phyloP scores from a whole-genome alignment of 2,888 invertebrate genomes.

The Ferdinandea cuprea region DNA sequence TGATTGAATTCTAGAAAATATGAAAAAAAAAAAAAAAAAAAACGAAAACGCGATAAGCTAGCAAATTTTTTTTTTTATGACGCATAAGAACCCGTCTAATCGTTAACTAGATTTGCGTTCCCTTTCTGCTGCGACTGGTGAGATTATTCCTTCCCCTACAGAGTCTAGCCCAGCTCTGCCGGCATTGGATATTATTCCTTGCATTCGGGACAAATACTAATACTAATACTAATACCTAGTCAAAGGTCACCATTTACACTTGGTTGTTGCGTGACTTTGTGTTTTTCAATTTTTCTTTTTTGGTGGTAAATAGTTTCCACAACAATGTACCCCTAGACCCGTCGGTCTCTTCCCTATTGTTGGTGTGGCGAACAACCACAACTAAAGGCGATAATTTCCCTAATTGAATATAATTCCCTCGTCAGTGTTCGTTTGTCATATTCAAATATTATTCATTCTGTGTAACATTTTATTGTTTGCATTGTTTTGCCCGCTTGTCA shows the following conservation, averaged over 20 bases:
- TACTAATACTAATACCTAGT: no score
- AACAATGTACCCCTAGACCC: slow-evolving; percentile 32
- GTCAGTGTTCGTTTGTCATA: background rate
- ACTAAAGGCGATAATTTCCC: background rate
- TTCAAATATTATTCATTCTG: background rate
- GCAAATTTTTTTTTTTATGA: slow-evolving; percentile 8
- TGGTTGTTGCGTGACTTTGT: background rate
- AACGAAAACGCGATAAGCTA: slow-evolving; percentile 16
- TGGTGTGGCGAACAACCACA: background rate
- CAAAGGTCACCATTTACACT: background rate
- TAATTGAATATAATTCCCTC: slow-evolving; percentile 7
- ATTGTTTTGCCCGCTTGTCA: background rate
- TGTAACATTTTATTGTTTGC: background rate
- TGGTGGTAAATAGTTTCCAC: background rate
- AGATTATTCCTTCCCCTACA: background rate
- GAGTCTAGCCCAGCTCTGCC: background rate
- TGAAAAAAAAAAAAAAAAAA: slow-evolving; percentile 1
- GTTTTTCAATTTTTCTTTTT: background rate
- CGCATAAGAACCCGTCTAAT: slow-evolving; percentile 42
- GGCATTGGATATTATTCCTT: background rate
- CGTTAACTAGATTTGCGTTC: no score
- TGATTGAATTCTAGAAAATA: slow-evolving; percentile 7
- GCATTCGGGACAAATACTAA: background rate
- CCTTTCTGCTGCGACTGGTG: background rate
- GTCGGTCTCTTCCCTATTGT: no score